phyloP scores from a whole-genome alignment of 2,888 invertebrate species.

The Mechanitis mazaeus region DNA sequence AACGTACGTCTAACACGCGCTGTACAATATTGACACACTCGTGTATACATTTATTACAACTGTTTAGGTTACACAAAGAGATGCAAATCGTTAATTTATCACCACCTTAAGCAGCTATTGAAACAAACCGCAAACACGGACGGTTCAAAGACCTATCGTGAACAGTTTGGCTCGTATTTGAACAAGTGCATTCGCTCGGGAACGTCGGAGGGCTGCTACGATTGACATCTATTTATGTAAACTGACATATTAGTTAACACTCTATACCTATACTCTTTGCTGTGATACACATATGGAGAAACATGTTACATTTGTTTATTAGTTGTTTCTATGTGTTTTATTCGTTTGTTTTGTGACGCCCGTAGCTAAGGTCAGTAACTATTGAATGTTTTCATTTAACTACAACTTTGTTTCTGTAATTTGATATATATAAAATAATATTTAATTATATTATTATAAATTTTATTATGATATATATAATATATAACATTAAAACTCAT shows the following conservation, averaged over 20 bases:
- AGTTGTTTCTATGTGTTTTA: neutral
- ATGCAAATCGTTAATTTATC: slow-evolving; percentile 74
- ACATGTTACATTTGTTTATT: slow-evolving; percentile 2
- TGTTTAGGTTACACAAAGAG: slow-evolving; percentile 62
- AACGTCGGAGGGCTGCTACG: slow-evolving; percentile 44
- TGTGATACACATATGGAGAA: neutral
- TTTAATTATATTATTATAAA: neutral
- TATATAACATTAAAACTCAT: too few relatives aligned
- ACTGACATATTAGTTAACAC: slow-evolving; percentile 25
- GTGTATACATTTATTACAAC: slow-evolving; percentile 56
- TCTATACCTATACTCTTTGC: neutral
- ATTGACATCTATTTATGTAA: slow-evolving; percentile 29
- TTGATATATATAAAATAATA: neutral
- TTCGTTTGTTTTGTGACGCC: neutral
- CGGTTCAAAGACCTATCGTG: slow-evolving; percentile 72
- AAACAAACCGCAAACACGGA: slow-evolving; percentile 67
- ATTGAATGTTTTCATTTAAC: neutral
- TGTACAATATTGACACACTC: slow-evolving; percentile 50
- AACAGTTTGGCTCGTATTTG: slow-evolving; percentile 63
- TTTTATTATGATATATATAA: too few relatives aligned
- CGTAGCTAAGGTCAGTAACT: neutral
- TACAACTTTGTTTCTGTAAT: slow-evolving; percentile 4
- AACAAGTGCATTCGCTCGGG: slow-evolving; percentile 62
- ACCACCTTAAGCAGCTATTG: slow-evolving; percentile 69
- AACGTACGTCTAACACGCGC: neutral